Percentiles rank a stretch among this genome's conserved stretches.
Conservation (phyloP, 2,113 vertebrate genomes). For the Atlantisia rogersi region DNA sequence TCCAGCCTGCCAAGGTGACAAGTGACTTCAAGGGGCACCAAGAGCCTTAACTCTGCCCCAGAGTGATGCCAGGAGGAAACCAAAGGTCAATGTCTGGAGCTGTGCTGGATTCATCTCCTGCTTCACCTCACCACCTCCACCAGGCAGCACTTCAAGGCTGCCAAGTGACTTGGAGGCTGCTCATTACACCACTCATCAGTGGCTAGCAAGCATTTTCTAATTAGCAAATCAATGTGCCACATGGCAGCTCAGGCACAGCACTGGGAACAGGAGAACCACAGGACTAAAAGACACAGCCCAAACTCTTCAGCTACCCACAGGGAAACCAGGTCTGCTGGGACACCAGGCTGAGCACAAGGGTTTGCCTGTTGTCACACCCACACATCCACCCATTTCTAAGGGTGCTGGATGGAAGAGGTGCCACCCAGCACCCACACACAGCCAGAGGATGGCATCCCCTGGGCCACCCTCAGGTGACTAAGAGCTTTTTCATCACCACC, state of each 20-base stretch:
- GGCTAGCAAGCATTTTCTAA: neutral
- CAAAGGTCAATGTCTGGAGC: neutral
- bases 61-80: neutral
- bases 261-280: neutral
- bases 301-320: neutral
- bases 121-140: neutral
- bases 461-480: fast-evolving
- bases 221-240: neutral
- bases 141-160: neutral
- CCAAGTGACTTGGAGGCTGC: neutral
- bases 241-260: neutral
- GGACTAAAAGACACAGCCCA: neutral
- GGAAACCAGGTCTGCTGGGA: neutral
- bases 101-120: neutral
- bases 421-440: fast-evolving
- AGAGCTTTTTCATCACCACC: neutral
- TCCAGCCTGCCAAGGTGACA: neutral
- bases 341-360: neutral
- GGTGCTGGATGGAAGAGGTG: neutral
- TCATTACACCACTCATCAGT: neutral
- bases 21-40: neutral
- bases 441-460: neutral
- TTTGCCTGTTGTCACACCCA: neutral
- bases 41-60: neutral
- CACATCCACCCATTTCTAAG: too few species aligned